Percentiles rank a stretch among this genome's conserved stretches.
These are phyloP conservation scores for Cotesia congregata DNA, from an alignment of 2,888 invertebrate genomes.

Conservation along the genomic window DNA sequence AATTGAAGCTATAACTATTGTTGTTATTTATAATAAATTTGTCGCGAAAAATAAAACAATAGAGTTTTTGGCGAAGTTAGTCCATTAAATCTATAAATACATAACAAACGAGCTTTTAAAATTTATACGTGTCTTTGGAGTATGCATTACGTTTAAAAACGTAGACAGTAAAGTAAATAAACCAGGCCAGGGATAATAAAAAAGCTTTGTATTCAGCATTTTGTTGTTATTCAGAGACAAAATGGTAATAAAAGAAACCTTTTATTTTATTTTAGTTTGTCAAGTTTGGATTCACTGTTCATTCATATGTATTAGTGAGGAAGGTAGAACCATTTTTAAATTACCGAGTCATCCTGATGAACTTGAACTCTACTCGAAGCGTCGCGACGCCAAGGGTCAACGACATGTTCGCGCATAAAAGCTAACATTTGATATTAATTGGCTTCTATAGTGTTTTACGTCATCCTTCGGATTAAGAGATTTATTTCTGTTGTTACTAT, in stretches of 20 bases:
- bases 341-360: constrained; percentile 47
- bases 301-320: not conserved
- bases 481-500: too few relatives aligned
- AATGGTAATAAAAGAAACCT: not conserved
- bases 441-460: not conserved
- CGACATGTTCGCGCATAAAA: constrained; percentile 2
- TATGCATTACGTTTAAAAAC: not conserved
- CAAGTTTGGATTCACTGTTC: not conserved
- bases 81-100: not conserved
- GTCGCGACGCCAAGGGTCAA: constrained; percentile 51
- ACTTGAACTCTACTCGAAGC: constrained; percentile 51
- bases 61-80: not conserved
- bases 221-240: not conserved
- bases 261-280: not conserved
- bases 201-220: not conserved
- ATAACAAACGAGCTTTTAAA: not conserved
- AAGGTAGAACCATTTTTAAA: constrained; percentile 1
- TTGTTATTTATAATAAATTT: too few relatives aligned
- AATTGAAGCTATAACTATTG: too few relatives aligned
- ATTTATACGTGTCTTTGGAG: not conserved
- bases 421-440: not conserved
- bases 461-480: not conserved
- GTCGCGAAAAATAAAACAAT: not conserved
- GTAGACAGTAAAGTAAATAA: not conserved
- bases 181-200: not conserved